A percentile compares a stretch with the other conserved stretches of the same genome.
Conservation (phyloP, 1,140 invertebrate genomes). For the Cephus cinctus region DNA sequence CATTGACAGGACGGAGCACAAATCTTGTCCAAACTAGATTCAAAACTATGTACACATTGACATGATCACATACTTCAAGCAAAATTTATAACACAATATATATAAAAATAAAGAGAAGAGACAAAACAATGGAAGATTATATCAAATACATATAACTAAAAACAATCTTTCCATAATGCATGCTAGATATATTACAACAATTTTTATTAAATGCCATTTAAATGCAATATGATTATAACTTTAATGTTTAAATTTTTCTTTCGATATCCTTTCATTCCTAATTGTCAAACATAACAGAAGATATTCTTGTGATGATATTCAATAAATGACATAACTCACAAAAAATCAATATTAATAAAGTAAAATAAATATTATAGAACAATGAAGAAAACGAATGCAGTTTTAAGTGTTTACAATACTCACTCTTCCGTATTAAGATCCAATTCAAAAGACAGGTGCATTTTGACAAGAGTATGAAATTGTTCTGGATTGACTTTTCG, state of each 20-base stretch:
- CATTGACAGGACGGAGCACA: conserved; percentile 2
- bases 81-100: background rate
- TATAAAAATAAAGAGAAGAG: background rate
- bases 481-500: conserved; percentile 78
- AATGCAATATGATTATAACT: no score
- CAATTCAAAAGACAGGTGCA: conserved; percentile 88
- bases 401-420: conserved; percentile 48
- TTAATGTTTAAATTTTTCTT: no score
- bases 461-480: conserved; percentile 82
- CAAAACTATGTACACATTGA: background rate
- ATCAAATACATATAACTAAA: background rate
- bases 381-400: no score
- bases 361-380: background rate
- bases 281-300: no score
- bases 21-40: background rate
- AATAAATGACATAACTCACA: no score
- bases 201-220: background rate
- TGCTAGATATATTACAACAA: background rate
- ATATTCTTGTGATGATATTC: no score
- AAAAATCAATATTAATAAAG: background rate
- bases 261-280: no score
- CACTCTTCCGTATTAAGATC: conserved; percentile 82
- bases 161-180: background rate
- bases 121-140: background rate
- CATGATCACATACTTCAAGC: background rate